Base-by-base conservation (phyloP, 2,113 vertebrate genomes). In the Malaclemys terrapin region DNA sequence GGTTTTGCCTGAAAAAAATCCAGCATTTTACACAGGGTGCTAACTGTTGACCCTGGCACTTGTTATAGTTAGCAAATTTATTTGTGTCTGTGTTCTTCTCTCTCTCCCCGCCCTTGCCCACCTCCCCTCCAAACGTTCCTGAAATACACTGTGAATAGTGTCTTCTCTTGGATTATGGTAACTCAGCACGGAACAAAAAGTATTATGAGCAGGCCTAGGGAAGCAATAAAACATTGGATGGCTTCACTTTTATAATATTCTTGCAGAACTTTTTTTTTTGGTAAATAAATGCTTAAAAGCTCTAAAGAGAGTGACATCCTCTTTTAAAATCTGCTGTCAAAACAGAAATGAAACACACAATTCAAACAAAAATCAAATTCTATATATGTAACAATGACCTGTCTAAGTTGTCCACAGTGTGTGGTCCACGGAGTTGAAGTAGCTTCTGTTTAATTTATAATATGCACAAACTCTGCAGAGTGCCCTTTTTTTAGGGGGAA, bases 331-430 rank as follows among this genome's bases (percentile, higher is more conserved):
- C 83, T 69, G 80, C 92, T 95, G 93, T 97, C 97, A 97, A 90
- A 96, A 94, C 91, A 94, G 84, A 97, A 97, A 93, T 80, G 69
- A 97, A 93, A 94, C 82, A 45, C 92, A 87, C 89, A 94, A 95
- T 94, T 96, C 92, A 96, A 97, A 96, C 92, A 94, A 91, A 88
- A 96, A 59, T 1, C 53, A 93, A 96, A 90, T 94, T 97, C 90
- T 91, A 85, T 97, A 95, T 94, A 97, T 94, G 93, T 96, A 97
- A 95, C 93, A 96, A 85, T 97, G 95, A 97, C 95, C 94, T 88
- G 81, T 95, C 90, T 87, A 94, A 91, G 90, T 88, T 95, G 90
- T 90, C 95, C 96, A 86, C 0, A 0, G 92, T 97, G 96, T 98
- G 97, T 98, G 97, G 97, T 98, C 97, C 85, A 42, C 57, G 72